Base-by-base conservation (phyloP, 1,140 invertebrate species). In the Drosophila mojavensis region DNA sequence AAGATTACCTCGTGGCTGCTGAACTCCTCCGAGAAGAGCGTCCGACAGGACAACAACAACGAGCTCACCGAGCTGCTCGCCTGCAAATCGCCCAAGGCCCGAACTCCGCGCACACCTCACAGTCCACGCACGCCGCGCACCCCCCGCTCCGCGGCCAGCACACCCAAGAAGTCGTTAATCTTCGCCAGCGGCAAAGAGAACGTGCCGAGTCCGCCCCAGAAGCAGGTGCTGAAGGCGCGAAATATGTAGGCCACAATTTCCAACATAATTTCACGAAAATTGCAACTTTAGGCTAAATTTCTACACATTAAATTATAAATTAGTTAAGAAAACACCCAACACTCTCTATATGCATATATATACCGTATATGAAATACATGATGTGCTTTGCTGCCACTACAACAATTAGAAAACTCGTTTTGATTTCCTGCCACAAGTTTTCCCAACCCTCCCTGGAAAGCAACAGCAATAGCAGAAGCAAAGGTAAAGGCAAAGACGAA, bases 191-290 rank as follows among this genome's bases (percentile, higher is more conserved):
- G 90, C 68, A 91, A 91, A 65, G 90, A 91, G 61, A 91, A 91
- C 59, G 51, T 91, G 54, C 83, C 81, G 55, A 91, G 90, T 79
- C 90, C 90, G 72, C 90, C 90, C 9, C 90, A 91, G 75, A 91
- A 91, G 75, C 90, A 91, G 55, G 86, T 91, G 75, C 90, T 91
- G 47, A 91, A 91, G 77, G 73, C 90, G 64, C 86, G 90, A 58
- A 91, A 91, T 54, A 75, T 91, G 70, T 91, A 81, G 63, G 65
- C 59, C 13, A 17, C 10, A 0, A 6, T 6, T 36, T 33, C 15
- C 15, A 50, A 50, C 10, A 4, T 3, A 30, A 50, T 54, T 50
- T 47, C 15, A 15, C 28, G 15, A 24, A 47, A 60, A 20, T 39
- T 43, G n/a, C 13, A 41, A 74, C 26, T 47, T 70, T 76, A 76